Percentiles rank a stretch among this genome's conserved stretches.
Conservation (phyloP, 2,888 invertebrate species). For the Yponomeuta evonymella region DNA sequence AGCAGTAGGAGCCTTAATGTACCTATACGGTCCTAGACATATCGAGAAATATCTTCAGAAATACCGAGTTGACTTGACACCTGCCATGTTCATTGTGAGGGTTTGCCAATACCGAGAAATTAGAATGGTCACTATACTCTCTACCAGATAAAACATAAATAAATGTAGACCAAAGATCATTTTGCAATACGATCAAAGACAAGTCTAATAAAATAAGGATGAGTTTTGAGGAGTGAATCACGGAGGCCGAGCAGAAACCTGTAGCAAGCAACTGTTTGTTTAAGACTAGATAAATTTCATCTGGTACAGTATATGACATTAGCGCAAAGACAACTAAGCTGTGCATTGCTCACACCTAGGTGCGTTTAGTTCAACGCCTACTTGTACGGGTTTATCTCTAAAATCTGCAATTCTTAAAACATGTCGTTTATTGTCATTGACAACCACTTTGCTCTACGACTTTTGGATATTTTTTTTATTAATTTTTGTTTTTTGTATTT, state of each 20-base stretch:
- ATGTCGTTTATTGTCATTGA: too few relatives aligned
- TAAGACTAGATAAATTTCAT: background rate
- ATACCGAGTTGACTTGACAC: constrained; percentile 41
- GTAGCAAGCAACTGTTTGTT: too few relatives aligned
- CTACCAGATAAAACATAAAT: too few relatives aligned
- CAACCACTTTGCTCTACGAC: too few relatives aligned
- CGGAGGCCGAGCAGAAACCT: too few relatives aligned
- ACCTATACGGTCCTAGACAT: constrained; percentile 21
- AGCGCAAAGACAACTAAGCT: constrained; percentile 42
- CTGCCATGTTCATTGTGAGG: constrained; percentile 55
- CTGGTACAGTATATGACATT: constrained; percentile 13
- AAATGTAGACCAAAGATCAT: too few relatives aligned
- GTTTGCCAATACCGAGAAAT: constrained; percentile 67
- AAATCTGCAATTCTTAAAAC: too few relatives aligned
- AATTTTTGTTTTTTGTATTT: too few relatives aligned
- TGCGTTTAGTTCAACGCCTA: constrained; percentile 31
- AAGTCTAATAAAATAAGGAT: too few relatives aligned
- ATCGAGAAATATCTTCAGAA: constrained; percentile 38
- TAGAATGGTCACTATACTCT: constrained; percentile 26
- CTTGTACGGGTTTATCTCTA: background rate
- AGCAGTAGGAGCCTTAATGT: constrained; percentile 45
- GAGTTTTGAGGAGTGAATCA: too few relatives aligned
- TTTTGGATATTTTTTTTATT: too few relatives aligned
- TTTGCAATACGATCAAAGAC: too few relatives aligned
- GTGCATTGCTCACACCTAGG: constrained; percentile 61